These are phyloP conservation scores for Dipus sagitta DNA, from an alignment of 2,797 vertebrate genomes.

Conservation along the genomic window DNA sequence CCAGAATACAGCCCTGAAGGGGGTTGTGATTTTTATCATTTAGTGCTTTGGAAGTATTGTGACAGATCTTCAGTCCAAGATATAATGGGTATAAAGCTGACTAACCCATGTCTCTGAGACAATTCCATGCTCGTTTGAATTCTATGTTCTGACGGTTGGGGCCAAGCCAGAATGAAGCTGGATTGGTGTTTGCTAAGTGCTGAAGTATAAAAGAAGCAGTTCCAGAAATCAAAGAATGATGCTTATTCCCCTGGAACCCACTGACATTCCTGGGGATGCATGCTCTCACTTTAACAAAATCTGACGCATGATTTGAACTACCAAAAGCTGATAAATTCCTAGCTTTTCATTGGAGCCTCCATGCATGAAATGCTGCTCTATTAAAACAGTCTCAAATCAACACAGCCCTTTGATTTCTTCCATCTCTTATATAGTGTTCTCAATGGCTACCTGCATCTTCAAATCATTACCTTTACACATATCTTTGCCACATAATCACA, in stretches of 20 bases:
- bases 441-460: background rate
- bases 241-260: background rate
- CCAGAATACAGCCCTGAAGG: constrained; percentile 40
- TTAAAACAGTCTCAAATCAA: background rate
- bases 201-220: constrained; percentile 55
- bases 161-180: constrained; percentile 20
- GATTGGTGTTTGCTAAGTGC: constrained; percentile 7
- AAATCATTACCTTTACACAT: constrained; percentile 9
- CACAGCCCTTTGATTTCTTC: constrained; percentile 1
- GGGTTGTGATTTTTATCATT: constrained; percentile 68
- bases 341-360: background rate
- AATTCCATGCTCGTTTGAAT: constrained; percentile 53
- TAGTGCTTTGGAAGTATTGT: constrained; percentile 61
- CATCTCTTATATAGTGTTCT: background rate
- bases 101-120: constrained; percentile 23
- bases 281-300: background rate
- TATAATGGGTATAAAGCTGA: constrained; percentile 47
- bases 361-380: background rate
- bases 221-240: background rate
- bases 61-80: constrained; percentile 59
- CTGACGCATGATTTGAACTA: background rate
- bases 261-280: background rate
- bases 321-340: background rate
- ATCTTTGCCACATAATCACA: background rate
- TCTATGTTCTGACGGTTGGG: constrained; percentile 9